Conservation (phyloP, 2,888 invertebrate genomes). For the Bombyx huttoni region DNA sequence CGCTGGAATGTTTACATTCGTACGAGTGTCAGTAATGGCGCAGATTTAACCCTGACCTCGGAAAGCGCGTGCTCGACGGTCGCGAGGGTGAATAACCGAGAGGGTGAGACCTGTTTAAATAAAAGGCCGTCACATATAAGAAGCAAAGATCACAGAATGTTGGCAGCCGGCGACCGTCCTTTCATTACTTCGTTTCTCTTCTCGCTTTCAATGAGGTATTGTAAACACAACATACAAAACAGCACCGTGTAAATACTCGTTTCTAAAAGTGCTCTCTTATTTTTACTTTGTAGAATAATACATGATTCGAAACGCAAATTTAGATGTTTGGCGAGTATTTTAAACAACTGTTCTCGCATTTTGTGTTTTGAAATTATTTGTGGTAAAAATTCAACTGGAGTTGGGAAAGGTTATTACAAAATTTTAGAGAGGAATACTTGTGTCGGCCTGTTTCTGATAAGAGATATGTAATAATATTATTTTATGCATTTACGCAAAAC, state of each 20-base stretch:
- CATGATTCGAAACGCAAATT: no score
- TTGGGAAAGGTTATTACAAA: not conserved
- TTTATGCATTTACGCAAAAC: slow-evolving; percentile 9
- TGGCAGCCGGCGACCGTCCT: slow-evolving; percentile 22
- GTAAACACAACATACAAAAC: slow-evolving; percentile 1
- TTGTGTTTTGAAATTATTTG: not conserved
- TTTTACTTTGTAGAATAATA: not conserved
- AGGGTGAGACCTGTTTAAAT: slow-evolving; percentile 60
- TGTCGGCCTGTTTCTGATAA: not conserved
- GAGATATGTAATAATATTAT: slow-evolving; percentile 2
- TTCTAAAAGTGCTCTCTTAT: not conserved
- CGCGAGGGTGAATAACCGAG: slow-evolving; percentile 53
- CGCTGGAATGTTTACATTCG: not conserved
- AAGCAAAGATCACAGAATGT: slow-evolving; percentile 31
- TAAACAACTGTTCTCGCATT: not conserved
- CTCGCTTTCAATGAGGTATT: slow-evolving; percentile 17
- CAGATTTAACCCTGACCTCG: slow-evolving; percentile 57
- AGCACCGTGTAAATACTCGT: not conserved
- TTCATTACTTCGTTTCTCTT: slow-evolving; percentile 29
- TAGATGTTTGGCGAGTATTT: no score
- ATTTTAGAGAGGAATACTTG: not conserved
- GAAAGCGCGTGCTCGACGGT: slow-evolving; percentile 29
- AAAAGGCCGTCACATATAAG: slow-evolving; percentile 47
- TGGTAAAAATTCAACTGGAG: not conserved
- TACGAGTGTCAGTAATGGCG: slow-evolving; percentile 3